A percentile compares a stretch with the other conserved stretches of the same genome.
Evolutionary conservation across 2,797 vertebrate species (phyloP).

Genomic region (Phaenicophaeus curvirostris): DNA sequence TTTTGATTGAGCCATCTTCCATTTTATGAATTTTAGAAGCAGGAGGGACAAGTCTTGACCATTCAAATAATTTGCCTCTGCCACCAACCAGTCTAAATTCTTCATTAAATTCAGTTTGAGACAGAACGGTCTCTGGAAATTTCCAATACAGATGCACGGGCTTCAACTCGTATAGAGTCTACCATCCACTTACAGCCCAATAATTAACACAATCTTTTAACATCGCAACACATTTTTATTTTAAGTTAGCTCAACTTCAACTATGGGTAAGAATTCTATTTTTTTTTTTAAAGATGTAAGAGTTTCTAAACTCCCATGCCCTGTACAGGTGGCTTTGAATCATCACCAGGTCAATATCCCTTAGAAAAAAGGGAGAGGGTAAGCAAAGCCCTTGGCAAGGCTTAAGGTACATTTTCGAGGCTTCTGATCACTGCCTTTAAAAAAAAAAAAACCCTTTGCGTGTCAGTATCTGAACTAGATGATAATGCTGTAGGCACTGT

Average conservation of each 20-base stretch:
- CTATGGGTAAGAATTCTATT: background rate
- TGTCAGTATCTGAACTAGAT: background rate
- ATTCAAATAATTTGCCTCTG: background rate
- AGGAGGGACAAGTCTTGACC: background rate
- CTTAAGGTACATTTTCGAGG: background rate
- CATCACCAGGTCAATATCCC: background rate
- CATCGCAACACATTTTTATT: background rate
- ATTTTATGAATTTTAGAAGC: background rate
- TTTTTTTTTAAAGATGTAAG: background rate
- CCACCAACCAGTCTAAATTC: background rate
- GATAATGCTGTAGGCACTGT: conserved; percentile 10
- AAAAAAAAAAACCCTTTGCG: background rate
- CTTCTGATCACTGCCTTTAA: background rate
- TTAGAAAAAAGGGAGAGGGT: background rate
- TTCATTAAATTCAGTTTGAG: background rate
- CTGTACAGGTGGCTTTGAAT: background rate
- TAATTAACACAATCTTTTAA: background rate
- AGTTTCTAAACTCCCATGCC: background rate
- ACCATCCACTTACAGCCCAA: background rate
- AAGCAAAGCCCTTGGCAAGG: conserved; percentile 7
- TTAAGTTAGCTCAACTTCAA: background rate
- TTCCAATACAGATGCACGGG: background rate
- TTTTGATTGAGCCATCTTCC: background rate
- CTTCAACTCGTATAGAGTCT: background rate
- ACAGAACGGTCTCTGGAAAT: background rate